Percentiles rank a stretch among this genome's conserved stretches.
Evolutionary conservation across 2,888 invertebrate species (phyloP).

Genomic region (Caenorhabditis imperialis): DNA sequence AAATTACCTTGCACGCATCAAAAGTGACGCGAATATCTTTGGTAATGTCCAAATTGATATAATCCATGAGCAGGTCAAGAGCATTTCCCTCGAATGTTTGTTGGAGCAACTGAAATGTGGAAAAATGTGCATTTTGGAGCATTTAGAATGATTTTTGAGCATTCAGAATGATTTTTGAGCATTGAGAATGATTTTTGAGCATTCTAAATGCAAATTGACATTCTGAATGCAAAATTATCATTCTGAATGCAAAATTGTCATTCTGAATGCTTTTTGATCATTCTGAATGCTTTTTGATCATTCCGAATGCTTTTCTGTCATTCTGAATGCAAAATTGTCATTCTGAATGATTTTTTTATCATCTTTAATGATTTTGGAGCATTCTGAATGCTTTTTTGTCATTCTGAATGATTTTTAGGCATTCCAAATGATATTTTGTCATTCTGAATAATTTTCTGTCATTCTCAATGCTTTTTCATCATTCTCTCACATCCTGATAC

Average conservation of each 20-base stretch:
- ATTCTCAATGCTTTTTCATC: too few species aligned
- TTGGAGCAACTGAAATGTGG: conserved; percentile 87
- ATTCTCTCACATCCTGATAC: conserved; percentile 87
- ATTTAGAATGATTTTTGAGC: not conserved
- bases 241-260: too few species aligned
- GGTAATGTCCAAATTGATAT: conserved; percentile 90
- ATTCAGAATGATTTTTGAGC: not conserved
- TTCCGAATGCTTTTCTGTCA: not conserved
- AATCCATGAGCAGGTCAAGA: conserved; percentile 89
- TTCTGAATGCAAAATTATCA: too few species aligned
- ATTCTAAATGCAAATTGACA: too few species aligned
- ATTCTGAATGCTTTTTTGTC: not conserved
- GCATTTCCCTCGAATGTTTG: conserved; percentile 92
- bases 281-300: too few species aligned
- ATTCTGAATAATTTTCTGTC: too few species aligned
- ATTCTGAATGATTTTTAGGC: not conserved
- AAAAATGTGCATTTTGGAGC: too few species aligned
- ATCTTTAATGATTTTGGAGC: too few species aligned
- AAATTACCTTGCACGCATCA: conserved; percentile 86
- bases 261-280: too few species aligned
- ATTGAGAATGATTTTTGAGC: not conserved
- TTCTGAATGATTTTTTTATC: too few species aligned
- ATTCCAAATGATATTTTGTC: too few species aligned
- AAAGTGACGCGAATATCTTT: conserved; percentile 93
- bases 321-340: not conserved